Evolutionary conservation across 1,140 invertebrate genomes (phyloP).

Genomic region (Saxidomus purpurata): DNA sequence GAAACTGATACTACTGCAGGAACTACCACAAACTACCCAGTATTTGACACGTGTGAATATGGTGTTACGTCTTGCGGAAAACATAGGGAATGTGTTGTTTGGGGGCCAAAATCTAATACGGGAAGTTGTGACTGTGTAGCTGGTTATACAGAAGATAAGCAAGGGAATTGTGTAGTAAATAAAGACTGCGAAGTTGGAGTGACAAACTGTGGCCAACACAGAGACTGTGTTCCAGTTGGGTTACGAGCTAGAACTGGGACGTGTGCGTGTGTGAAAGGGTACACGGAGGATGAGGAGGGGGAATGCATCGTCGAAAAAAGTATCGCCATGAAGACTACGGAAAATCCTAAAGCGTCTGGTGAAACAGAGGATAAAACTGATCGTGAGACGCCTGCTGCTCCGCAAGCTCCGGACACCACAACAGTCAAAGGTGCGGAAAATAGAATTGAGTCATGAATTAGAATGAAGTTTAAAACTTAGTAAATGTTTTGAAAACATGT

Average conservation of each 20-base stretch:
- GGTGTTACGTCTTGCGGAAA: conserved; percentile 38
- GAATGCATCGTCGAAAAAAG: conserved; percentile 51
- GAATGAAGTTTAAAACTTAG: too few relatives aligned
- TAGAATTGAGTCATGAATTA: too few relatives aligned
- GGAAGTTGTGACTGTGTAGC: conserved; percentile 69
- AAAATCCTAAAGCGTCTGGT: not conserved
- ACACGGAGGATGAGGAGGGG: conserved; percentile 37
- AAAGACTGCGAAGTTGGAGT: conserved; percentile 47
- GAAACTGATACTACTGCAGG: too few relatives aligned
- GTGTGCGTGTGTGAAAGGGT: conserved; percentile 67
- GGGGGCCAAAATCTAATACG: conserved; percentile 28
- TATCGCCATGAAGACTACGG: not conserved
- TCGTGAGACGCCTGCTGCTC: too few relatives aligned
- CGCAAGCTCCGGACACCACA: not conserved
- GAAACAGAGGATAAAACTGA: too few relatives aligned
- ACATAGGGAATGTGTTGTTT: conserved; percentile 60
- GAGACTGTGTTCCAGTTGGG: conserved; percentile 45
- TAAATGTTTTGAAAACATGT: too few relatives aligned
- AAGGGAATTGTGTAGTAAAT: conserved; percentile 63
- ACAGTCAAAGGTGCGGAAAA: not conserved
- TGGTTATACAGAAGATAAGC: conserved; percentile 47
- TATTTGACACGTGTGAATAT: conserved; percentile 6
- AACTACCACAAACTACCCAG: not conserved
- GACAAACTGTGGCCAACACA: conserved; percentile 52
- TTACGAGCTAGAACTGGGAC: conserved; percentile 55